Conservation (phyloP, 2,888 invertebrate species). For the Agriotes lineatus region DNA sequence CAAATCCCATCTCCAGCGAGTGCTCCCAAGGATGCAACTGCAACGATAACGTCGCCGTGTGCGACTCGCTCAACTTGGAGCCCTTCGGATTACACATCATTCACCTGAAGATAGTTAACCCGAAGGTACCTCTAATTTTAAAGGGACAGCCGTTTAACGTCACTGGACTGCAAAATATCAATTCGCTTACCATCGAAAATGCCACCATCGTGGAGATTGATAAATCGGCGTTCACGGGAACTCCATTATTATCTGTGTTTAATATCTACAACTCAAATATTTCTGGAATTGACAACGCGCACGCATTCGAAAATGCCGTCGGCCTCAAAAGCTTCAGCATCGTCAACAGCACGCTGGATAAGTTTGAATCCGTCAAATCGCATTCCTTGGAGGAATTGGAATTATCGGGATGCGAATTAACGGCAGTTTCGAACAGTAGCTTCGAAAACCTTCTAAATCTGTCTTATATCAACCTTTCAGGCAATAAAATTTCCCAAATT, state of each 20-base stretch:
- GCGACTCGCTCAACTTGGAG: constrained; percentile 76
- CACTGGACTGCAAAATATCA: constrained; percentile 74
- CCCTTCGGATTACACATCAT: constrained; percentile 76
- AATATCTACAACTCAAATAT: constrained; percentile 78
- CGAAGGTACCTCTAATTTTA: constrained; percentile 71
- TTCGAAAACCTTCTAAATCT: constrained; percentile 73
- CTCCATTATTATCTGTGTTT: constrained; percentile 76
- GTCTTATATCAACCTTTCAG: constrained; percentile 77
- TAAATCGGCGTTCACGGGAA: constrained; percentile 77
- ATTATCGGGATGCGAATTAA: constrained; percentile 75
- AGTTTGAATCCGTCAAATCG: constrained; percentile 43
- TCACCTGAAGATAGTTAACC: constrained; percentile 49
- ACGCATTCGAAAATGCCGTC: constrained; percentile 77
- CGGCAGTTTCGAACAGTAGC: constrained; percentile 73
- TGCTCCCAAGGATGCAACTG: constrained; percentile 77
- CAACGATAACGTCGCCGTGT: constrained; percentile 74
- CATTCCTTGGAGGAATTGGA: constrained; percentile 44
- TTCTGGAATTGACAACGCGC: constrained; percentile 74
- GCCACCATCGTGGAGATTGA: constrained; percentile 77
- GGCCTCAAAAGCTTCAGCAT: constrained; percentile 74
- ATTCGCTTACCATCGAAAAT: constrained; percentile 77
- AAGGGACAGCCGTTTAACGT: constrained; percentile 73
- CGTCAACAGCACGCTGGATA: constrained; percentile 52
- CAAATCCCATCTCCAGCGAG: constrained; percentile 60
- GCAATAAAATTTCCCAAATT: constrained; percentile 75